A percentile compares a stretch with the other conserved stretches of the same genome.
phyloP scores from a whole-genome alignment of 2,888 invertebrate genomes.

The Hartigia nigra region DNA sequence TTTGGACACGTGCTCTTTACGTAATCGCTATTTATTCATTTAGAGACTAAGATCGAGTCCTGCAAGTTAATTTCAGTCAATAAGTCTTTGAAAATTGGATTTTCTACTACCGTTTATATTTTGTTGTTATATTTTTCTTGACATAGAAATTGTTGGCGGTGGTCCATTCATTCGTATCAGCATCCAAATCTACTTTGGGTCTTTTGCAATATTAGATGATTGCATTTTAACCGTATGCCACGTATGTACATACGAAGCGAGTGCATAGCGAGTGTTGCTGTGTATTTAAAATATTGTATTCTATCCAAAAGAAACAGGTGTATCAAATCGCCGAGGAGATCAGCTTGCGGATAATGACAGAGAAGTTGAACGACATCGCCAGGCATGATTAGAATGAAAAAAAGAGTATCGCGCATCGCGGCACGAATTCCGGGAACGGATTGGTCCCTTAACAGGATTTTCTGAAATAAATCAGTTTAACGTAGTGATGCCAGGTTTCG shows the following conservation, averaged over 20 bases:
- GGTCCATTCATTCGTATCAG: background rate
- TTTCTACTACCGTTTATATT: constrained; percentile 7
- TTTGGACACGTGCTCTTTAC: background rate
- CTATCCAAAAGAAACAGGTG: background rate
- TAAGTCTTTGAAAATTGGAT: constrained; percentile 11
- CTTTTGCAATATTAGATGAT: background rate
- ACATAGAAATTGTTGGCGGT: background rate
- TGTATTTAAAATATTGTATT: background rate
- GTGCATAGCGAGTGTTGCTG: background rate
- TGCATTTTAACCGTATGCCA: background rate
- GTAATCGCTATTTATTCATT: background rate
- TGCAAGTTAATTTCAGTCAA: constrained; percentile 18
- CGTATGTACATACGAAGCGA: background rate
- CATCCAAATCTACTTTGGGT: background rate
- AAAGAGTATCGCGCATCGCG: constrained; percentile 1
- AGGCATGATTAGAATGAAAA: background rate
- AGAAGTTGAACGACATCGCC: background rate
- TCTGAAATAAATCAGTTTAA: constrained; percentile 34
- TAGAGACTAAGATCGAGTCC: background rate
- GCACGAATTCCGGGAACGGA: constrained; percentile 20
- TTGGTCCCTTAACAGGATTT: constrained; percentile 28
- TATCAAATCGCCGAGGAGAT: background rate
- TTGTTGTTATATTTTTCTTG: background rate
- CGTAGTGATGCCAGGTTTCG: constrained; percentile 15
- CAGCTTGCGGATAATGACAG: background rate